phyloP scores from a whole-genome alignment of 2,888 invertebrate genomes.

The Empis livida region DNA sequence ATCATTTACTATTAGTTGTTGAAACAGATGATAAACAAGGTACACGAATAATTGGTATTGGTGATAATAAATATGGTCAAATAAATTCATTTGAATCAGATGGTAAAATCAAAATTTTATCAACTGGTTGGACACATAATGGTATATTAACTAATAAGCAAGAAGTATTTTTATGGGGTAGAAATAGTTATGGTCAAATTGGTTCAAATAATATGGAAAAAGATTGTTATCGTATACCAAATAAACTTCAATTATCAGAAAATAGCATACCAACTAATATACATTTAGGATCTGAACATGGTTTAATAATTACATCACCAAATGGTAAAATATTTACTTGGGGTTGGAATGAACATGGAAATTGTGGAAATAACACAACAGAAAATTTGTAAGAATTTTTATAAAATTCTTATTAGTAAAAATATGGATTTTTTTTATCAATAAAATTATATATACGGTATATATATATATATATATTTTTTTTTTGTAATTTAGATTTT shows the following conservation, averaged over 20 bases:
- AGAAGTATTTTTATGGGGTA: constrained; percentile 59
- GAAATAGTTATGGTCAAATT: constrained; percentile 69
- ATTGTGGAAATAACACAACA: constrained; percentile 53
- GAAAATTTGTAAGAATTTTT: constrained; percentile 28
- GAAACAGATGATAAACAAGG: constrained; percentile 13
- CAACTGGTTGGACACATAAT: constrained; percentile 66
- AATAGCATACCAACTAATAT: constrained; percentile 20
- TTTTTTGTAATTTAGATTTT: constrained; percentile 18
- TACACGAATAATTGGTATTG: constrained; percentile 51
- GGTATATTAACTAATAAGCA: constrained; percentile 49
- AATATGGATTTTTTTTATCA: neutral
- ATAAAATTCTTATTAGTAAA: neutral
- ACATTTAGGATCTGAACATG: constrained; percentile 65
- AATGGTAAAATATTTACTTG: constrained; percentile 57
- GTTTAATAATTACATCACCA: constrained; percentile 47
- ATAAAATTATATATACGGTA: too few relatives aligned
- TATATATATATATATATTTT: too few relatives aligned
- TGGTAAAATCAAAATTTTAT: constrained; percentile 42
- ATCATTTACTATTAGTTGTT: constrained; percentile 43
- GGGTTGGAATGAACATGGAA: constrained; percentile 89
- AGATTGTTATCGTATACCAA: constrained; percentile 25
- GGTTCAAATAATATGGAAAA: constrained; percentile 37
- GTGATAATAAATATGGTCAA: constrained; percentile 75
- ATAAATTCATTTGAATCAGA: constrained; percentile 40
- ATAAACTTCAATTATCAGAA: constrained; percentile 19